Evolutionary conservation across 2,888 invertebrate genomes (phyloP).

Genomic region (Latheticus oryzae): DNA sequence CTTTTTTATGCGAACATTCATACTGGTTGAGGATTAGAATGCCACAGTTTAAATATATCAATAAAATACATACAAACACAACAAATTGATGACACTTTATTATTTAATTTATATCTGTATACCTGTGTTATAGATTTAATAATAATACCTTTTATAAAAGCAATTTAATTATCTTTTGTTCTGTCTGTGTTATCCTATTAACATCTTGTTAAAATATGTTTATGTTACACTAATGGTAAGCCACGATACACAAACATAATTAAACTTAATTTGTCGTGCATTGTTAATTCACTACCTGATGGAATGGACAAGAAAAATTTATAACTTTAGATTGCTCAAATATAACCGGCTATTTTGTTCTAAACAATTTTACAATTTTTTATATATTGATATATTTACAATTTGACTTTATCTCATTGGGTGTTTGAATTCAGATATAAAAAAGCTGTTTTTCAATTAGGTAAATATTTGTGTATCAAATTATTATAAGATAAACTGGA

Average conservation of each 20-base stretch:
- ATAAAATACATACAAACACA: conserved; percentile 28
- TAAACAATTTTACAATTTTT: no score
- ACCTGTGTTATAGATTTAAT: conserved; percentile 8
- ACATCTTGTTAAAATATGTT: conserved; percentile 38
- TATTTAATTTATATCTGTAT: conserved; percentile 15
- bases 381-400: conserved; percentile 5
- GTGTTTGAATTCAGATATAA: conserved; percentile 1
- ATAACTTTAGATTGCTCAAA: no score
- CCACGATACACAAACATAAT: conserved; percentile 35
- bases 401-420: conserved; percentile 22
- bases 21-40: conserved; percentile 50
- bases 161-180: conserved; percentile 33
- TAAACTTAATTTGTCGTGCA: conserved; percentile 34
- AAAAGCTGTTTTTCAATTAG: conserved; percentile 18
- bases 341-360: no score
- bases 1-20: conserved; percentile 56
- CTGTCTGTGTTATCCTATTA: conserved; percentile 29
- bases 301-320: no score
- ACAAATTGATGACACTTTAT: conserved; percentile 6
- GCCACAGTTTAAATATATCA: conserved; percentile 41
- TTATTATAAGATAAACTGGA: no score
- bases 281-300: conserved; percentile 30
- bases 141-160: conserved; percentile 13
- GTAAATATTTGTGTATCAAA: conserved; percentile 23
- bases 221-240: conserved; percentile 36